Percentiles rank a stretch among this genome's conserved stretches.
These are phyloP conservation scores for Marronus borbonicus DNA, from an alignment of 2,888 invertebrate genomes.

Conservation along the genomic window DNA sequence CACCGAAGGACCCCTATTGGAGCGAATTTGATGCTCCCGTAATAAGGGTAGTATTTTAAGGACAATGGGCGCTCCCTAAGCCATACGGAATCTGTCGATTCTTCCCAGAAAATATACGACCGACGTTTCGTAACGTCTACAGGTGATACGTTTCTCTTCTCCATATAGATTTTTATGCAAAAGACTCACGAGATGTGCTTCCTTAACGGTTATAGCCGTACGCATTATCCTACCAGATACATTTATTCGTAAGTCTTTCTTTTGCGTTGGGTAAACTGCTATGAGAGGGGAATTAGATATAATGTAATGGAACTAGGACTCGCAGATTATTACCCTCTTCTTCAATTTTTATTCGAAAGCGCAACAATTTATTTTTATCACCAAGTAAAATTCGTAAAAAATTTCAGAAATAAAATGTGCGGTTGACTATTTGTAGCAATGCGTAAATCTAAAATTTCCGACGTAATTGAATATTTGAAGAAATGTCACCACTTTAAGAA, in stretches of 20 bases:
- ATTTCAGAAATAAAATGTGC: too few relatives aligned
- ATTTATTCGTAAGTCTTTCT: constrained; percentile 23
- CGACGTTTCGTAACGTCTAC: constrained; percentile 33
- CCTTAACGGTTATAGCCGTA: constrained; percentile 14
- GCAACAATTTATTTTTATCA: too few relatives aligned
- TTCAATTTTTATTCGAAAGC: too few relatives aligned
- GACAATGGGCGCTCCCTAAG: constrained; percentile 34
- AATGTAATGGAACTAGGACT: too few relatives aligned
- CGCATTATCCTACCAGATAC: constrained; percentile 9
- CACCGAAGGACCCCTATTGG: constrained; percentile 21
- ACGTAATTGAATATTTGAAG: too few relatives aligned
- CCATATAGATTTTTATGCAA: constrained; percentile 38
- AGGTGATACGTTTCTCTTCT: constrained; percentile 42
- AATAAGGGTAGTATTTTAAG: constrained; percentile 44
- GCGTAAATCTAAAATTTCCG: too few relatives aligned
- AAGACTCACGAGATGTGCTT: constrained; percentile 30
- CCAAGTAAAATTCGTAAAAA: too few relatives aligned
- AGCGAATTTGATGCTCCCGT: constrained; percentile 21
- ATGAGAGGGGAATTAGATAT: too few relatives aligned
- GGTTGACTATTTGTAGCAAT: too few relatives aligned
- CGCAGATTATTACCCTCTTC: too few relatives aligned
- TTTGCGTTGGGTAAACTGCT: too few relatives aligned
- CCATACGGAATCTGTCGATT: constrained; percentile 42
- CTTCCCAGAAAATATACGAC: constrained; percentile 33
- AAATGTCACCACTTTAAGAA: too few relatives aligned